Percentiles rank a stretch among this genome's conserved stretches.
Evolutionary conservation across 2,797 vertebrate genomes (phyloP).

Genomic region (Pseudomugil tenellus): DNA sequence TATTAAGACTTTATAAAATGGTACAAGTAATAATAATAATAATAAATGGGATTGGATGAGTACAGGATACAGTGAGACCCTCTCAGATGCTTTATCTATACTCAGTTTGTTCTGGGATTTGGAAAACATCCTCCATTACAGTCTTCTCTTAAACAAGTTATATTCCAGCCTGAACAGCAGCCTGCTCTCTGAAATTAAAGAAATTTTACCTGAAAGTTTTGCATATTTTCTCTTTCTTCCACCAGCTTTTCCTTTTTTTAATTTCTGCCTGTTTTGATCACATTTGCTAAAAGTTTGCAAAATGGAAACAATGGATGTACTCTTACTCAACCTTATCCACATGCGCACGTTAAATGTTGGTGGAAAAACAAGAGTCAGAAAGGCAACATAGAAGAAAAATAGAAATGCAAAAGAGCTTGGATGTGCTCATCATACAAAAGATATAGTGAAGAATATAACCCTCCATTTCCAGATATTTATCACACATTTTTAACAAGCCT

Average conservation of each 20-base stretch:
- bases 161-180: background rate
- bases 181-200: background rate
- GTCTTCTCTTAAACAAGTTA: slow-evolving; percentile 14
- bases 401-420: background rate
- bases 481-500: slow-evolving; percentile 8
- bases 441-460: background rate
- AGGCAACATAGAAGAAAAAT: background rate
- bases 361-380: background rate
- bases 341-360: background rate
- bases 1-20: slow-evolving; percentile 2
- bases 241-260: background rate
- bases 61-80: background rate
- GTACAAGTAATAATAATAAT: background rate
- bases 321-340: background rate
- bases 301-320: background rate
- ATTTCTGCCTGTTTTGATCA: background rate
- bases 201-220: background rate
- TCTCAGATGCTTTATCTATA: slow-evolving; percentile 8
- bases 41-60: background rate
- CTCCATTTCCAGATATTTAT: background rate
- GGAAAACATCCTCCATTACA: slow-evolving; percentile 18
- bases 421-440: background rate
- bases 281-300: background rate
- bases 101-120: slow-evolving; percentile 14
- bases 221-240: background rate